Conservation (phyloP, 2,888 invertebrate genomes). For the Sclerodermus sp. region DNA sequence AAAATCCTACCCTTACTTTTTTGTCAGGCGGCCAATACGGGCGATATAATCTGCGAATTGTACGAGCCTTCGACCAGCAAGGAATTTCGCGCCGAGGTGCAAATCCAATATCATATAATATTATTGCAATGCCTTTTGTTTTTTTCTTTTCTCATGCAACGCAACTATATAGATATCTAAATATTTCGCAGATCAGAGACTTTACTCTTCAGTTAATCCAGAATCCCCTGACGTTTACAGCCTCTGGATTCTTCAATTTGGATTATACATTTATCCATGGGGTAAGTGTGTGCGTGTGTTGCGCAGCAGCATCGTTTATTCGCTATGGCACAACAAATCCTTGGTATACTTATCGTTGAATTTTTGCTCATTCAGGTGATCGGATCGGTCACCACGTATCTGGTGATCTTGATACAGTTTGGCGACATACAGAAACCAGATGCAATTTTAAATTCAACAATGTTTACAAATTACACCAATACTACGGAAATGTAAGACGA, state of each 20-base stretch:
- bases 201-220: conserved; percentile 42
- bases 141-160: neutral
- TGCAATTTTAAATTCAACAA: neutral
- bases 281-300: conserved; percentile 22
- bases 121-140: neutral
- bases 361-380: conserved; percentile 25
- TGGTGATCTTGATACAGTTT: conserved; percentile 43
- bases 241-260: conserved; percentile 37
- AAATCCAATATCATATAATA: neutral
- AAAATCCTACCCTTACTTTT: neutral
- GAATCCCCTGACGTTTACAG: conserved; percentile 37
- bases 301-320: no score
- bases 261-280: conserved; percentile 34
- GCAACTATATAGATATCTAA: no score
- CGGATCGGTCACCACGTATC: conserved; percentile 39
- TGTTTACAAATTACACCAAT: neutral
- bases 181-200: conserved; percentile 32
- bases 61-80: conserved; percentile 34
- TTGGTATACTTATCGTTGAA: neutral
- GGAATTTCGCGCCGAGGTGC: conserved; percentile 36
- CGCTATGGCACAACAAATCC: no score
- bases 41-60: conserved; percentile 39
- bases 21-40: conserved; percentile 33
- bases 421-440: conserved; percentile 9
- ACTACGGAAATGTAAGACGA: no score